Conservation (phyloP, 1,140 invertebrate genomes). For the Gryllus bimaculatus region DNA sequence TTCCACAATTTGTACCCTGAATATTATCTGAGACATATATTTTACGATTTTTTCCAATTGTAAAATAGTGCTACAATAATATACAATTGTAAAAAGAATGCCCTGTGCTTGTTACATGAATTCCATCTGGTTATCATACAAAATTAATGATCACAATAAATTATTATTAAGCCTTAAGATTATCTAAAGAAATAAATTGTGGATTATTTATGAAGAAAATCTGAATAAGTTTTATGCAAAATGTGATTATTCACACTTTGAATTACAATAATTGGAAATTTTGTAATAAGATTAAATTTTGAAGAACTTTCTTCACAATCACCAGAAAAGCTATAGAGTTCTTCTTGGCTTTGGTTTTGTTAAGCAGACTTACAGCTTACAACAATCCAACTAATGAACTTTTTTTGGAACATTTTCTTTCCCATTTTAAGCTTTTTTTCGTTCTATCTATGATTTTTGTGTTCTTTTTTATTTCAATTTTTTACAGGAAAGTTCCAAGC, state of each 20-base stretch:
- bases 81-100: neutral
- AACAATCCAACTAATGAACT: slow-evolving; percentile 1
- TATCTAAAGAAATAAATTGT: neutral
- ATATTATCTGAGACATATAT: neutral
- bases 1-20: neutral
- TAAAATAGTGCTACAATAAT: neutral
- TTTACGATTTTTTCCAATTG: neutral
- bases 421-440: neutral
- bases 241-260: neutral
- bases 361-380: neutral
- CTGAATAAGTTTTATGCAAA: neutral
- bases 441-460: neutral
- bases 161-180: neutral
- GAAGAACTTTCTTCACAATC: neutral
- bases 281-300: neutral
- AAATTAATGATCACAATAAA: neutral
- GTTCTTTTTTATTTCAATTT: neutral
- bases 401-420: neutral
- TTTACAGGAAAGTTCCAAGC: slow-evolving; percentile 4
- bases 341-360: neutral
- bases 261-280: neutral
- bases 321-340: neutral
- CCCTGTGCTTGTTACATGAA: neutral
- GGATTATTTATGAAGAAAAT: neutral
- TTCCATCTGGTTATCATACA: neutral